Conservation (phyloP, 2,797 vertebrate genomes). For the Scolopax bukidnonensis region DNA sequence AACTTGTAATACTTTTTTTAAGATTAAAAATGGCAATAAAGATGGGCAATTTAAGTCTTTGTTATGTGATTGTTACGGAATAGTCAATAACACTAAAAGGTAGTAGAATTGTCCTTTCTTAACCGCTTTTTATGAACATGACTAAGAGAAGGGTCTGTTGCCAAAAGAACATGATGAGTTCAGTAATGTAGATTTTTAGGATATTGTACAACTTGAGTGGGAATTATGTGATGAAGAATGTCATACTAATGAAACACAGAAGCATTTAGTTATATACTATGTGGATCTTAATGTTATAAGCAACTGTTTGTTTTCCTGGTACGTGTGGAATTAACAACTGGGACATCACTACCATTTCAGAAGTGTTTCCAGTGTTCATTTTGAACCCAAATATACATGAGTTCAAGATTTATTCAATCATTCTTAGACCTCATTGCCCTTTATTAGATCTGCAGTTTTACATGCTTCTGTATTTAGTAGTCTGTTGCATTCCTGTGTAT, state of each 20-base stretch:
- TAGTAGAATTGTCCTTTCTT: neutral
- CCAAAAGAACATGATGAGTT: neutral
- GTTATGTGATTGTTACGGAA: neutral
- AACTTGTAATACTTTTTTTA: neutral
- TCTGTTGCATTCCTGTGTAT: neutral
- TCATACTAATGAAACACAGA: neutral
- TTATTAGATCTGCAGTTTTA: neutral
- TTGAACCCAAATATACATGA: neutral
- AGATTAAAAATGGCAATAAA: neutral
- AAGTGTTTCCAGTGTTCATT: neutral
- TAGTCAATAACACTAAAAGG: neutral
- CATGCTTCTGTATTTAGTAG: neutral
- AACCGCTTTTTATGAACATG: fast-evolving
- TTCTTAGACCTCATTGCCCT: neutral
- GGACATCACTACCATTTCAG: neutral
- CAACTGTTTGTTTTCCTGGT: neutral
- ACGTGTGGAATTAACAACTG: neutral
- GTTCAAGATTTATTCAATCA: neutral
- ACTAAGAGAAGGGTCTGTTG: neutral
- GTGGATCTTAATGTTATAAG: neutral
- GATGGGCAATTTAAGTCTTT: neutral
- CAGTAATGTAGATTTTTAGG: neutral
- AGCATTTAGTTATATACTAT: neutral
- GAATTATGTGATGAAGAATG: neutral
- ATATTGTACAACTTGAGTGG: neutral